phyloP scores from a whole-genome alignment of 1,140 invertebrate genomes.

The Pogonomyrmex barbatus region DNA sequence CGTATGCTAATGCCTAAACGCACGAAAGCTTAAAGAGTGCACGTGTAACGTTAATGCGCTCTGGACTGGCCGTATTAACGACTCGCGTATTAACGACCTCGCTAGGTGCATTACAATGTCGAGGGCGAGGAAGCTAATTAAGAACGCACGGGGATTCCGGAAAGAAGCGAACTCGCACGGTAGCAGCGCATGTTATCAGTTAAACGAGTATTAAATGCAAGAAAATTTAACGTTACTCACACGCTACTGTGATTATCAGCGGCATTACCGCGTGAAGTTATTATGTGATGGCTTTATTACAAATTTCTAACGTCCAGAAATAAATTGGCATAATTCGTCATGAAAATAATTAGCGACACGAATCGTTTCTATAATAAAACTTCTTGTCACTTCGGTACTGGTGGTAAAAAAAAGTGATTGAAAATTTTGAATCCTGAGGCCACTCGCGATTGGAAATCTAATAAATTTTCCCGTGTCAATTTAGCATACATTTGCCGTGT shows the following conservation, averaged over 20 bases:
- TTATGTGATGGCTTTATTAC: slow-evolving; percentile 60
- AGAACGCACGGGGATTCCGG: slow-evolving; percentile 64
- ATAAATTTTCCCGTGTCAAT: slow-evolving; percentile 13
- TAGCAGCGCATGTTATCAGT: slow-evolving; percentile 45
- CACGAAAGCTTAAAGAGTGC: slow-evolving; percentile 61
- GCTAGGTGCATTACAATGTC: slow-evolving; percentile 70
- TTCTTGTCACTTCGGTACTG: not conserved
- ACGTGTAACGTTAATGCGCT: slow-evolving; percentile 62
- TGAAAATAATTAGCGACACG: slow-evolving; percentile 29
- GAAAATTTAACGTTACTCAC: slow-evolving; percentile 22
- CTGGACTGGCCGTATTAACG: slow-evolving; percentile 57
- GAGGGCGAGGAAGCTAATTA: slow-evolving; percentile 74
- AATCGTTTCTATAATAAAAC: not conserved
- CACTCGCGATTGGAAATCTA: not conserved
- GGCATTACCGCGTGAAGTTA: slow-evolving; percentile 67
- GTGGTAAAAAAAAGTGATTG: not conserved
- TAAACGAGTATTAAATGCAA: slow-evolving; percentile 40
- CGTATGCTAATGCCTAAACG: slow-evolving; percentile 57
- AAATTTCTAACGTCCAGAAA: slow-evolving; percentile 16
- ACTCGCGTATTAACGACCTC: slow-evolving; percentile 67
- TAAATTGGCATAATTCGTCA: slow-evolving; percentile 5
- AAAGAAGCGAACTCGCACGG: slow-evolving; percentile 50
- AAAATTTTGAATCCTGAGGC: not conserved
- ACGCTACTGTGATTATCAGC: slow-evolving; percentile 25
- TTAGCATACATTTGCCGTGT: not conserved